Evolutionary conservation across 1,140 invertebrate genomes (phyloP), one percentile per base, ranked within the genome.

Genomic region (Neoseiulus cucumeris): DNA sequence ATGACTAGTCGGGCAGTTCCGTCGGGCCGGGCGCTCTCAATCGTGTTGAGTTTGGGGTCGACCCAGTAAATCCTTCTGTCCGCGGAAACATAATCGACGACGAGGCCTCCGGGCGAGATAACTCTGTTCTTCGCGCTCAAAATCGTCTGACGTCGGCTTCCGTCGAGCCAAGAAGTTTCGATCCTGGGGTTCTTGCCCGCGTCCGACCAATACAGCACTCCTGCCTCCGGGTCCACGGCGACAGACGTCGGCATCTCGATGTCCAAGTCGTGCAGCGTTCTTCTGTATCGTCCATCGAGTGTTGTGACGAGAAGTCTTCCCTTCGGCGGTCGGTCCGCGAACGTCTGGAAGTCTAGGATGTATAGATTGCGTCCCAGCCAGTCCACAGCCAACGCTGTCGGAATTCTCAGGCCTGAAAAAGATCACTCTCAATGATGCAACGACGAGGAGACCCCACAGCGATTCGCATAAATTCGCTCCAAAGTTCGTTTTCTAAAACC

Each of bases 131-230:
- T 68, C 42, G 87, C 85, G 0, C 82, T 83, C 1, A 96, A 84
- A 1, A 98, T 72, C 0, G 85, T 81, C 67, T 84, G 79, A 5
- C 91, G 79, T 72, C 87, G 86, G 0, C 83, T 86, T 0, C 94
- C 94, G 72, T 96, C 93, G 89, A 97, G 93, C 91, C 91, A 96
- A 14, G 88, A 82, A 0, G 84, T 82, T 74, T 93, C 89, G 65
- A 94, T 91, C 73, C 89, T 86, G 6, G 91, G 84, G 22, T 82
- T 80, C 2, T 81, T 82, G 18, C 89, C 89, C 5, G 84, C 84
- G 74, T 96, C 89, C 0, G 89, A 82, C 91, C 91, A 96, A 73
- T 86, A 89, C 79, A 94, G 83, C 67, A 83, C 79, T 7, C 78
- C 78, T 45, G 71, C 73, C 70, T 89, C 83, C 0, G 91, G 90